phyloP scores from a whole-genome alignment of 1,140 invertebrate genomes.

The Tetramorium parvispinum region DNA sequence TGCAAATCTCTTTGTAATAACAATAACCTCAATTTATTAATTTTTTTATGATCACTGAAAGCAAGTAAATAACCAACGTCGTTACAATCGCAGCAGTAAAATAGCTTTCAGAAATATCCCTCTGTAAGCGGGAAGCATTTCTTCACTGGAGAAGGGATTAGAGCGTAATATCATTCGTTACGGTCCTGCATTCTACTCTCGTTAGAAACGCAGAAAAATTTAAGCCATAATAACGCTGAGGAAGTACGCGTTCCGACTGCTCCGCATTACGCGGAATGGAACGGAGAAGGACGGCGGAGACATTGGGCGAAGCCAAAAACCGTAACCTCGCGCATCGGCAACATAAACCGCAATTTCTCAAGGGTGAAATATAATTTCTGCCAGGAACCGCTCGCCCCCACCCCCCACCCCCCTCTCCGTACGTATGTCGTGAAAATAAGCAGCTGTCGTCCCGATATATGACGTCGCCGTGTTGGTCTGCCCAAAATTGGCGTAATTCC shows the following conservation, averaged over 20 bases:
- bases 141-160: neutral
- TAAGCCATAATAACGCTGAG: conserved; percentile 33
- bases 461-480: neutral
- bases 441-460: conserved; percentile 44
- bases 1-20: neutral
- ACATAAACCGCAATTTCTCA: conserved; percentile 49
- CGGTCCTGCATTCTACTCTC: conserved; percentile 9
- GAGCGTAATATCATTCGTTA: conserved; percentile 27
- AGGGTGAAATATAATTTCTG: conserved; percentile 51
- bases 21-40: too few species aligned
- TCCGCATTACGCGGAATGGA: neutral
- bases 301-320: conserved; percentile 18
- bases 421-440: conserved; percentile 32
- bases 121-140: neutral
- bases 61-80: neutral
- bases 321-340: conserved; percentile 15
- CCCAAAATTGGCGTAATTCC: conserved; percentile 53
- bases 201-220: conserved; percentile 34
- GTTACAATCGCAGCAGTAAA: neutral
- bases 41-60: neutral
- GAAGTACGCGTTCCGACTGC: conserved; percentile 8
- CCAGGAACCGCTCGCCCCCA: neutral
- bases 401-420: too few species aligned
- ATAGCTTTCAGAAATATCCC: neutral
- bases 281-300: neutral